Evolutionary conservation across 2,888 invertebrate genomes (phyloP), one percentile per base, ranked within the genome.

Genomic region (Lasioglossum vierecki): DNA sequence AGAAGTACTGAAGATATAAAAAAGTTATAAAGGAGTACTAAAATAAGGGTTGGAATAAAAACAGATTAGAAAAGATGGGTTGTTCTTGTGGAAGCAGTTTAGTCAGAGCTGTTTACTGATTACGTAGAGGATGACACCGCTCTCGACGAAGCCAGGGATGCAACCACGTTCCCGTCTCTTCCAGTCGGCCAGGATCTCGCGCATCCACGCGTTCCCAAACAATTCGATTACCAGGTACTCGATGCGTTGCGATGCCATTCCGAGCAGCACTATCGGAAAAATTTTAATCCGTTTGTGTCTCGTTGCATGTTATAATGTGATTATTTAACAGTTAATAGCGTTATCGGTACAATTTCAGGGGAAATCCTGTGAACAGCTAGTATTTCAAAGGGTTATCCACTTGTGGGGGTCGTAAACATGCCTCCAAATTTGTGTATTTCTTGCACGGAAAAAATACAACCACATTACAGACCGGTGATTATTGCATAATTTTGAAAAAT

Each of bases 161-260:
- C 97, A 96, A 2, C 98, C 98, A 80, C 98, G 95, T 93, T 98
- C 98, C 90, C 97, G 96, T 86, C 96, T 96, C 92, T 97, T 97
- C 98, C 98, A 98, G 91, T 97, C 97, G 6, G 96, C 96, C 83
- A 98, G 96, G 93, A 98, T 96, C 88, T 97, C 96, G 91, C 97
- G 95, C 95, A 98, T 96, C 97, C 97, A 98, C 13, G 97, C 96
- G 86, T 97, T 96, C 0, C 98, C 98, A 84, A 98, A 96, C 95
- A 97, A 97, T 94, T 98, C 98, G 86, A 98, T 96, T 1, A 97
- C 96, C 13, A 98, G 95, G 91, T 97, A 97, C 95, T 99, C 99
- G 66, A 98, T 97, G 80, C 99, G 96, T 95, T 99, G 98, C 0
- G 99, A 99, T 9, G 99, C 99, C 92, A 99, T 96, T 72, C 99